A percentile compares a stretch with the other conserved stretches of the same genome.
phyloP scores from a whole-genome alignment of 2,797 vertebrate genomes.

The Gallinago solitaria region DNA sequence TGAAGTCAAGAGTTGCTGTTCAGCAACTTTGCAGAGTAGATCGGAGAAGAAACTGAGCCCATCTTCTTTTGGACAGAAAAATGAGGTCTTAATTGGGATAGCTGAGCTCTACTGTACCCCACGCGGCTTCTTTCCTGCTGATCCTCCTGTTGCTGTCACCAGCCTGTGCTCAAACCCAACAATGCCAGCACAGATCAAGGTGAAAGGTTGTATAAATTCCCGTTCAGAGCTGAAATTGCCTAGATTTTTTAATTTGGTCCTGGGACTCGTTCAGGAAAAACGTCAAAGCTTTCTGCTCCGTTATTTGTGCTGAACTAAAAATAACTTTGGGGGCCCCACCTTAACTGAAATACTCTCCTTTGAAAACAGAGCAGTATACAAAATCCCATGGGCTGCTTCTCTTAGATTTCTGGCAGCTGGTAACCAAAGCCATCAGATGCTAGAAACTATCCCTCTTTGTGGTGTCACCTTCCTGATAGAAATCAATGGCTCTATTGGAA shows the following conservation, averaged over 20 bases:
- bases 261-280: background rate
- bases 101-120: background rate
- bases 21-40: background rate
- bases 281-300: background rate
- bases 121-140: background rate
- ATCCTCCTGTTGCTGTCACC: background rate
- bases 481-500: background rate
- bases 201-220: background rate
- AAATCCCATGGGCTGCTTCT: background rate
- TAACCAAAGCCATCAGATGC: background rate
- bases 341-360: background rate
- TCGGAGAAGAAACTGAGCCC: background rate
- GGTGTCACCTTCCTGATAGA: background rate
- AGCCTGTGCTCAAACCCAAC: background rate
- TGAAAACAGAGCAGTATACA: background rate
- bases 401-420: background rate
- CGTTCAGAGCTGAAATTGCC: background rate
- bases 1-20: background rate
- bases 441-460: background rate
- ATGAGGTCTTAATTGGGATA: background rate
- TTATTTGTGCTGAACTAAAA: conserved; percentile 18
- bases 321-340: conserved; percentile 6
- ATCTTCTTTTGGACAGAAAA: background rate
- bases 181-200: background rate
- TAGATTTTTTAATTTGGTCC: background rate